Evolutionary conservation across 2,797 vertebrate species (phyloP).

Genomic region (Melanotaenia pygmaea): DNA sequence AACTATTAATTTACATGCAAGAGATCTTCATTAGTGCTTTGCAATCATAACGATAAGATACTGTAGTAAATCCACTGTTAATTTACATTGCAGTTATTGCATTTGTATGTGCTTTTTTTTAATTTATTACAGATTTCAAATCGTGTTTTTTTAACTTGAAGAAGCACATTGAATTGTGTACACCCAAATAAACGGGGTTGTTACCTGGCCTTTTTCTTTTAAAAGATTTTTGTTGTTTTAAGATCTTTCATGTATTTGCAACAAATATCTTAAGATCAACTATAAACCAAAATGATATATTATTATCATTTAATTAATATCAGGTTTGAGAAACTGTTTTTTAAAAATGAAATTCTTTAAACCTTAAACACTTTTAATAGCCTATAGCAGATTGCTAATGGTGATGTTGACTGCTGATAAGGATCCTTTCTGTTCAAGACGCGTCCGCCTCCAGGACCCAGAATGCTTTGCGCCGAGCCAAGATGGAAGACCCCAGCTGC

Average conservation of each 20-base stretch:
- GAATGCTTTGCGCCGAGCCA: slow-evolving; percentile 84
- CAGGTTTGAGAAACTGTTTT: too few relatives aligned
- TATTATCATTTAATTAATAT: too few relatives aligned
- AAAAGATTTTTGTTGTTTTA: too few relatives aligned
- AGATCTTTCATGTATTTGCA: too few relatives aligned
- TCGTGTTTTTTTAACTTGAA: neutral
- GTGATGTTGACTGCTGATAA: neutral
- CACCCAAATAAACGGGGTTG: too few relatives aligned
- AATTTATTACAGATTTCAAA: neutral
- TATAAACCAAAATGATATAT: too few relatives aligned
- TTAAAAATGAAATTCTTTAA: too few relatives aligned
- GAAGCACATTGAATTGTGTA: too few relatives aligned
- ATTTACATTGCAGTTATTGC: neutral
- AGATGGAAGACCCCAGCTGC: slow-evolving; percentile 87
- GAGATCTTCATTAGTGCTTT: neutral
- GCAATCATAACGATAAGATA: neutral
- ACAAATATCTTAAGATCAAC: too few relatives aligned
- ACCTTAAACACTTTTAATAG: too few relatives aligned
- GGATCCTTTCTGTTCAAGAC: neutral
- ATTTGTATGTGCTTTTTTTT: neutral
- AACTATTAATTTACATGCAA: neutral
- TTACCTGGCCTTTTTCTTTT: too few relatives aligned
- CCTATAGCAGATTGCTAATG: too few relatives aligned
- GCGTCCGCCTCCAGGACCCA: slow-evolving; percentile 74
- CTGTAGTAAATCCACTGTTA: neutral